Base-by-base conservation (phyloP, 2,888 invertebrate genomes). In the Eurois occulta region DNA sequence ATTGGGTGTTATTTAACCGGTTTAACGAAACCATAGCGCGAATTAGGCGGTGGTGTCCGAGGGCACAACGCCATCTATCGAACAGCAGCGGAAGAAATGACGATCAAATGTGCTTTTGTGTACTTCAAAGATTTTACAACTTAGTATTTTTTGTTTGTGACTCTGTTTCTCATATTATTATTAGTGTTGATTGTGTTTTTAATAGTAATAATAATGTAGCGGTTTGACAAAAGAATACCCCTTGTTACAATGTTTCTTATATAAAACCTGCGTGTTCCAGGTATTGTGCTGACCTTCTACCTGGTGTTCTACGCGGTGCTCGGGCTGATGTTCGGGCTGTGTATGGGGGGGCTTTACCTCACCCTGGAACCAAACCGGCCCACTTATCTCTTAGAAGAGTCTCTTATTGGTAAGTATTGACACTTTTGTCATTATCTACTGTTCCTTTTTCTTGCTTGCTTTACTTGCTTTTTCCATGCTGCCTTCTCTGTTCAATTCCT, bases 231-330 rank as follows among this genome's bases (percentile, higher is more conserved):
- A 21, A 62, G 5, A 18, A 4, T 32, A 60, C 18, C 32, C 2
- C 5, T 13, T 11, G 32, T 32, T 62, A 32, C 10, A 3, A 21
- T 10, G 21, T 32, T 65, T 24, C n/a, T 74, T 0, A 81, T 35
- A 2, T 13, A 8, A 18, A n/a, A 28, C 3, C n/a, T 11, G 52
- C 16, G 69, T 69, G 74, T 91, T 98, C 41, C 97, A 99, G 99
- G 97, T 82, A 98, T 98, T 93, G 97, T 99, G 81, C 91, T 98
- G 38, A 86, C 98, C 0, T 99, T 99, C 97, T 99, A 99, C 97
- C 85, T 97, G 66, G 97, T 99, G 85, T 99, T 99, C 97, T 99
- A 99, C 96, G 97, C 97, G 69, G 97, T 98, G 78, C 97, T 99
- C 92, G 98, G 98, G 28, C 97, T 98, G 13, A 96, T 99, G 91